These are phyloP conservation scores for Pyrrhia umbra DNA, from an alignment of 2,888 invertebrate species.

Conservation along the genomic window DNA sequence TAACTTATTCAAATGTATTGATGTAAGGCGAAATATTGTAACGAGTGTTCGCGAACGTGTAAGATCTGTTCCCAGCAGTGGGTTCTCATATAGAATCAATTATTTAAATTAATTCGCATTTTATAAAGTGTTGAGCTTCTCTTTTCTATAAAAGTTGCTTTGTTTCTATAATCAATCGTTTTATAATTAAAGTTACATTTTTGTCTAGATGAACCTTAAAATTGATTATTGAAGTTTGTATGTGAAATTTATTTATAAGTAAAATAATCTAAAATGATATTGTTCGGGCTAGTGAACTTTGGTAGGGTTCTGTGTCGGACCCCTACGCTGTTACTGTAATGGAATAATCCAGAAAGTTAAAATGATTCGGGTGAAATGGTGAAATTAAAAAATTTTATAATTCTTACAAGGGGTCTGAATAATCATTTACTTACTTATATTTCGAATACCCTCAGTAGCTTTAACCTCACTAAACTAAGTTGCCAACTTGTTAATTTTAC, in stretches of 20 bases:
- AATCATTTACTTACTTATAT: not conserved
- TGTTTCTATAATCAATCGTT: slow-evolving; percentile 56
- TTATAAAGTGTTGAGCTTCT: slow-evolving; percentile 46
- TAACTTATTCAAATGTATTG: slow-evolving; percentile 49
- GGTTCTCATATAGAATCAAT: slow-evolving; percentile 25
- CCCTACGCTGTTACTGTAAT: not conserved
- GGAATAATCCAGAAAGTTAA: too few relatives aligned
- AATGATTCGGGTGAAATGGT: too few relatives aligned
- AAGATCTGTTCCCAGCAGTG: slow-evolving; percentile 15
- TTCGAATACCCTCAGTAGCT: not conserved
- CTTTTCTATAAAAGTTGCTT: slow-evolving; percentile 50
- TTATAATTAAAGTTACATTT: slow-evolving; percentile 36
- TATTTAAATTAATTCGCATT: slow-evolving; percentile 37
- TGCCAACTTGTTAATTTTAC: not conserved
- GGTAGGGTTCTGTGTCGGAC: not conserved
- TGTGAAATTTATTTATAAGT: slow-evolving; percentile 34
- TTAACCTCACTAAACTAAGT: not conserved
- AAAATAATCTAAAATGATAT: slow-evolving; percentile 11
- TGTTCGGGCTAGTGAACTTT: not conserved
- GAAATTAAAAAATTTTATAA: too few relatives aligned
- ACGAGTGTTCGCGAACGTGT: slow-evolving; percentile 12
- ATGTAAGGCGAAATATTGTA: slow-evolving; percentile 14
- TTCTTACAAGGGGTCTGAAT: too few relatives aligned
- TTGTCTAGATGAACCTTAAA: slow-evolving; percentile 29
- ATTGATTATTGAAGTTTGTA: slow-evolving; percentile 38